A percentile compares a stretch with the other conserved stretches of the same genome.
These are phyloP conservation scores for Aethes cnicana DNA, from an alignment of 2,888 invertebrate genomes.

Conservation along the genomic window DNA sequence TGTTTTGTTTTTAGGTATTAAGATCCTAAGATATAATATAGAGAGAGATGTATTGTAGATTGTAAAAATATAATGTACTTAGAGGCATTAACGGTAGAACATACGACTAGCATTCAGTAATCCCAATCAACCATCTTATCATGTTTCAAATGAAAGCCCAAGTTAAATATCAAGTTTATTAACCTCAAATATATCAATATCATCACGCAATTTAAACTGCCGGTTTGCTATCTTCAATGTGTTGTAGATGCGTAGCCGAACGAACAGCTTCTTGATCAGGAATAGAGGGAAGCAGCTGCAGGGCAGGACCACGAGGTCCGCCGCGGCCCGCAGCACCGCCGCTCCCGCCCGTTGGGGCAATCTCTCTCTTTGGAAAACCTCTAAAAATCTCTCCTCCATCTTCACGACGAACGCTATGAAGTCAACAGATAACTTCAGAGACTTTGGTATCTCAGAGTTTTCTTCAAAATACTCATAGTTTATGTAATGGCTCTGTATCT, in stretches of 20 bases:
- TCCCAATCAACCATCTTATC: not conserved
- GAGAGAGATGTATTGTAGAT: too few species aligned
- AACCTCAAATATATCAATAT: not conserved
- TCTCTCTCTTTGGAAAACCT: not conserved
- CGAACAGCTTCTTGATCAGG: not conserved
- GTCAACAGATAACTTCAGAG: not conserved
- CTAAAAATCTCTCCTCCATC: not conserved
- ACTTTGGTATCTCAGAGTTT: not conserved
- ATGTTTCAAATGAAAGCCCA: not conserved
- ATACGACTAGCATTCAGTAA: too few species aligned
- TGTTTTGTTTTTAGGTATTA: slow-evolving; percentile 1
- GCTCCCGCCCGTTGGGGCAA: not conserved
- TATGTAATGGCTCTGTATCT: too few species aligned
- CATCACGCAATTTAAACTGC: not conserved
- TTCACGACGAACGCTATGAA: not conserved
- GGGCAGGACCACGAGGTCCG: not conserved
- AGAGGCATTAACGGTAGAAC: too few species aligned
- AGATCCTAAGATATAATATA: too few species aligned
- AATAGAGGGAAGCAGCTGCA: slow-evolving; percentile 1
- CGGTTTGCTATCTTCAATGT: not conserved
- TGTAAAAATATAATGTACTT: too few species aligned
- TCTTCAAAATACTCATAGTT: not conserved
- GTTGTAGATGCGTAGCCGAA: not conserved
- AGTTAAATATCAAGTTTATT: not conserved
- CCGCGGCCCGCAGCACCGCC: not conserved